Conservation (phyloP, 1,140 invertebrate species). For the Lutraria rhynchaena region DNA sequence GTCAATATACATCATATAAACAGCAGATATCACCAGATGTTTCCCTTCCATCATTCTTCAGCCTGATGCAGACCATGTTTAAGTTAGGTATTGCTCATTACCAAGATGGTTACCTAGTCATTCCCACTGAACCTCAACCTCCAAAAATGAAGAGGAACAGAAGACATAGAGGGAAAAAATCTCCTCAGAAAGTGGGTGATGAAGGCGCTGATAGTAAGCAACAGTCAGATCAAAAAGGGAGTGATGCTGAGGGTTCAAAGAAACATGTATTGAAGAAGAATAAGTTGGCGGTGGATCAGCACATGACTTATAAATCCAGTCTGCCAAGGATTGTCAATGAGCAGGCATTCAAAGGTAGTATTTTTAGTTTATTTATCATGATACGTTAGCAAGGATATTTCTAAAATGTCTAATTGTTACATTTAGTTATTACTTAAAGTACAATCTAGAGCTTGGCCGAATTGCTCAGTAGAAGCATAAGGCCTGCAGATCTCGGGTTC, state of each 20-base stretch:
- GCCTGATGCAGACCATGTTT: constrained; percentile 3
- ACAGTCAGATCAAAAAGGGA: too few species aligned
- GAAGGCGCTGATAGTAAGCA: too few species aligned
- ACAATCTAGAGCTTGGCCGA: too few species aligned
- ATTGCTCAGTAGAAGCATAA: too few species aligned
- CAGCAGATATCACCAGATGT: constrained; percentile 32
- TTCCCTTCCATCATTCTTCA: constrained; percentile 31
- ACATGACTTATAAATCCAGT: constrained; percentile 30
- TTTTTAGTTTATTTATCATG: too few species aligned
- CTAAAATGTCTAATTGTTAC: too few species aligned
- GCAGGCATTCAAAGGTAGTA: constrained; percentile 14
- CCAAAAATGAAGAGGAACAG: neutral
- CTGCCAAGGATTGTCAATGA: neutral
- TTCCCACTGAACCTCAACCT: neutral
- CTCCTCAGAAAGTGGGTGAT: too few species aligned
- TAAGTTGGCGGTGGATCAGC: neutral
- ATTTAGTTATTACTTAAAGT: too few species aligned
- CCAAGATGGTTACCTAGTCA: neutral
- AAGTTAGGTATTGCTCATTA: constrained; percentile 19
- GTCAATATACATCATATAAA: constrained; percentile 22
- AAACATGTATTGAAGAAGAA: too few species aligned
- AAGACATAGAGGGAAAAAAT: neutral
- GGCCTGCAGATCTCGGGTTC: too few species aligned
- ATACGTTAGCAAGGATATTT: too few species aligned
- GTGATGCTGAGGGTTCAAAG: too few species aligned